A percentile compares a stretch with the other conserved stretches of the same genome.
phyloP scores from a whole-genome alignment of 2,888 invertebrate genomes.

The Leptarthrus brevirostris region DNA sequence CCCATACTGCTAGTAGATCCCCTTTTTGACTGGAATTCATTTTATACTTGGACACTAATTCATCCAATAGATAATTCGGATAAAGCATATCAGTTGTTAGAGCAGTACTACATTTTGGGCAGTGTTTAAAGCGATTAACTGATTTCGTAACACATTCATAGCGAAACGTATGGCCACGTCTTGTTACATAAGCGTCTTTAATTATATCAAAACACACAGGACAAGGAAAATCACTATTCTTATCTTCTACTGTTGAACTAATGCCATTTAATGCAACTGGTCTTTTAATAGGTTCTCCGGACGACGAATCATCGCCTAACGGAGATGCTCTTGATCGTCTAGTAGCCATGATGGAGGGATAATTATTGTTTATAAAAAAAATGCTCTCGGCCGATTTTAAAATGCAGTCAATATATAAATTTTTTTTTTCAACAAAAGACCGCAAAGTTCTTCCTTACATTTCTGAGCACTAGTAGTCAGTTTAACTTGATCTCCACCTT shows the following conservation, averaged over 20 bases:
- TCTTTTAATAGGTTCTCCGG: too few species aligned
- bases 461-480: conserved; percentile 52
- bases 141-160: conserved; percentile 80
- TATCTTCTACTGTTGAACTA: too few species aligned
- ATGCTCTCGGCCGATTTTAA: conserved; percentile 19
- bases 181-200: conserved; percentile 89
- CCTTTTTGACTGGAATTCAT: conserved; percentile 64
- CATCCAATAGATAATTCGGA: conserved; percentile 88
- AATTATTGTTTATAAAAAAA: neutral
- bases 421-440: conserved; percentile 52
- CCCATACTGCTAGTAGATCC: conserved; percentile 59
- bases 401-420: conserved; percentile 55
- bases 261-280: too few species aligned
- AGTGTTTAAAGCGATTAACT: too few species aligned
- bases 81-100: conserved; percentile 79
- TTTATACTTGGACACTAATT: too few species aligned
- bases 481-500: conserved; percentile 43
- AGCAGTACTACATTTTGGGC: conserved; percentile 84
- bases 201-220: conserved; percentile 91
- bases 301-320: neutral
- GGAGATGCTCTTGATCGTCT: neutral
- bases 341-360: conserved; percentile 42
- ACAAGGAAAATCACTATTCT: conserved; percentile 73
- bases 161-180: conserved; percentile 94
- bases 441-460: conserved; percentile 51